These are phyloP conservation scores for Taenioides sp. DNA, from an alignment of 2,797 vertebrate species.

Conservation along the genomic window DNA sequence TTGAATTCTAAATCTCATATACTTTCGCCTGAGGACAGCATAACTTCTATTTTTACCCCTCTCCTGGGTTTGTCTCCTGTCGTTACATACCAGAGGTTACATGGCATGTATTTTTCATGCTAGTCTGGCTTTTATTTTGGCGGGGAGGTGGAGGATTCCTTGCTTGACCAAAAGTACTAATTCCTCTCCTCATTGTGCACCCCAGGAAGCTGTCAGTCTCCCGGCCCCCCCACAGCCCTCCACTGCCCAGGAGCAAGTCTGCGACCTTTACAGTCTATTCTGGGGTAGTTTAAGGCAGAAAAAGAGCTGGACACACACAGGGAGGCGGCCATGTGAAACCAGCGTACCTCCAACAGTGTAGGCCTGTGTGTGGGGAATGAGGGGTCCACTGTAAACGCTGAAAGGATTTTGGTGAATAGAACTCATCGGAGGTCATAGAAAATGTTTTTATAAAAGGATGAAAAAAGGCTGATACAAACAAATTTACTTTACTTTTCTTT, in stretches of 20 bases:
- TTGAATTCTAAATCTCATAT: slow-evolving; percentile 41
- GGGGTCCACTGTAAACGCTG: too few relatives aligned
- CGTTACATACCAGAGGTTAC: slow-evolving; percentile 23
- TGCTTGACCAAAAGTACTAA: slow-evolving; percentile 52
- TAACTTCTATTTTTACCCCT: slow-evolving; percentile 20
- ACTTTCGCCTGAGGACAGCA: slow-evolving; percentile 19
- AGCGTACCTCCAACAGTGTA: neutral
- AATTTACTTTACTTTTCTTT: too few relatives aligned
- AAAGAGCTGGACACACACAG: slow-evolving; percentile 10
- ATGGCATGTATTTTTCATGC: slow-evolving; percentile 55
- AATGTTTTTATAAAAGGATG: neutral
- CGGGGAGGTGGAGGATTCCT: slow-evolving; percentile 36
- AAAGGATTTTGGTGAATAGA: neutral
- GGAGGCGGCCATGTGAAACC: slow-evolving; percentile 18
- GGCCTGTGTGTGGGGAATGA: neutral
- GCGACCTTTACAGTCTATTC: slow-evolving; percentile 30
- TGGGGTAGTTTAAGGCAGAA: slow-evolving; percentile 7
- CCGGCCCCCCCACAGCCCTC: slow-evolving; percentile 10
- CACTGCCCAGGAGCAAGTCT: slow-evolving; percentile 27
- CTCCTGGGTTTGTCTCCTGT: slow-evolving; percentile 25
- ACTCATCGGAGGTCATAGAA: neutral
- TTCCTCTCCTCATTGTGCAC: slow-evolving; percentile 31
- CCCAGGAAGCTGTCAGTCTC: slow-evolving; percentile 23
- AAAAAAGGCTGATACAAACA: neutral
- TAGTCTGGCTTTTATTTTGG: slow-evolving; percentile 47